A percentile compares a stretch with the other conserved stretches of the same genome.
Evolutionary conservation across 1,140 invertebrate genomes (phyloP).

Genomic region (Magallana angulata): DNA sequence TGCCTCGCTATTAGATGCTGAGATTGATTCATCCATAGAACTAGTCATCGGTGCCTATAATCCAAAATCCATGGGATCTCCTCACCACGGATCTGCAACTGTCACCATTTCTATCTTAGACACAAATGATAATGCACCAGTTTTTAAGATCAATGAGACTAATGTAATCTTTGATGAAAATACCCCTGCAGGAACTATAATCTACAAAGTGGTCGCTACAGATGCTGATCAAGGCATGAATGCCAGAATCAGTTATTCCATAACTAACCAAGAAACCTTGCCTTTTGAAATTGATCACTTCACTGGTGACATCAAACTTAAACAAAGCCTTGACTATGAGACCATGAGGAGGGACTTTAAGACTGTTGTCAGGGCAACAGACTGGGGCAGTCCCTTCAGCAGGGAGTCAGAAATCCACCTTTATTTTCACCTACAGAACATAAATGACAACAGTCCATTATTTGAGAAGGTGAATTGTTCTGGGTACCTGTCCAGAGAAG

Average conservation of each 20-base stretch:
- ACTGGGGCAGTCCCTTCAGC: slow-evolving; percentile 95
- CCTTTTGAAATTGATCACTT: slow-evolving; percentile 98
- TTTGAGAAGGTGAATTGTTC: slow-evolving; percentile 87
- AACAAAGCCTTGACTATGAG: slow-evolving; percentile 92
- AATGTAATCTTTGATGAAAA: slow-evolving; percentile 87
- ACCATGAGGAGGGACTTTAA: slow-evolving; percentile 91
- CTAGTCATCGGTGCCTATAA: slow-evolving; percentile 71
- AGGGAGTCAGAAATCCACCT: slow-evolving; percentile 93
- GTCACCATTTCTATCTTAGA: slow-evolving; percentile 76
- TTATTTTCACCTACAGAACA: slow-evolving; percentile 88
- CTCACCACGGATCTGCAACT: slow-evolving; percentile 85
- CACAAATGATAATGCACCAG: slow-evolving; percentile 78
- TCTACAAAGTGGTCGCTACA: slow-evolving; percentile 89
- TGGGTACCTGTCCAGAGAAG: slow-evolving; percentile 89
- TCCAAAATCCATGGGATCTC: slow-evolving; percentile 89
- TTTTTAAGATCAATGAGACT: slow-evolving; percentile 69
- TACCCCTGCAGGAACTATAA: slow-evolving; percentile 87
- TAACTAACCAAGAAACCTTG: slow-evolving; percentile 89
- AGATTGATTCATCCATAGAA: slow-evolving; percentile 58
- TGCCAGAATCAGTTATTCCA: slow-evolving; percentile 95
- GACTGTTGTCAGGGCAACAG: slow-evolving; percentile 91
- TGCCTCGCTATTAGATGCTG: slow-evolving; percentile 78
- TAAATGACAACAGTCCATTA: slow-evolving; percentile 96
- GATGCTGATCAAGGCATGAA: slow-evolving; percentile 96
- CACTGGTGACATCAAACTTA: slow-evolving; percentile 91